These are phyloP conservation scores for Gambusia affinis DNA, from an alignment of 2,113 vertebrate genomes.

Conservation along the genomic window DNA sequence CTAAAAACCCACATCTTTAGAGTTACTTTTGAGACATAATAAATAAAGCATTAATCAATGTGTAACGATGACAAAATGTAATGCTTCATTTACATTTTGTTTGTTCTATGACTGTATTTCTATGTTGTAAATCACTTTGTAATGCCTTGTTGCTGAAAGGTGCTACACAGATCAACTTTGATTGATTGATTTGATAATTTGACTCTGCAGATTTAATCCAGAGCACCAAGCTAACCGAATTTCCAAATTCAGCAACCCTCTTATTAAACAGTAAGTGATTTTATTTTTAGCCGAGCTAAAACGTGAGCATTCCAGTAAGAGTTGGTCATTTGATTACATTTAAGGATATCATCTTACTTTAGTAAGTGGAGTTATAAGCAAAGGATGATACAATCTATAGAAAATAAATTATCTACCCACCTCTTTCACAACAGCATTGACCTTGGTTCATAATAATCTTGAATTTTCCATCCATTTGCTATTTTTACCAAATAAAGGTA, in stretches of 20 bases:
- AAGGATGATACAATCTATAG: constrained; percentile 1
- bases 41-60: too few relatives aligned
- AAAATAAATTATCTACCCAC: background rate
- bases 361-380: constrained; percentile 2
- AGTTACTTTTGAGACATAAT: too few relatives aligned
- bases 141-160: too few relatives aligned
- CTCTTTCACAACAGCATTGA: background rate
- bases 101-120: too few relatives aligned
- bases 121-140: too few relatives aligned
- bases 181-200: constrained; percentile 1
- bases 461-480: background rate
- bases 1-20: too few relatives aligned
- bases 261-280: constrained; percentile 3
- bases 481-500: background rate
- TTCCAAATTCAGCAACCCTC: background rate
- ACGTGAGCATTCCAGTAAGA: constrained; percentile 21
- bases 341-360: constrained; percentile 5
- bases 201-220: background rate
- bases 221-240: background rate
- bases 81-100: too few relatives aligned
- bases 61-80: too few relatives aligned
- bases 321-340: constrained; percentile 12
- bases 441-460: background rate
- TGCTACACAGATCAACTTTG: too few relatives aligned
- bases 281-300: constrained; percentile 21